These are phyloP conservation scores for Oenanthe melanoleuca DNA, from an alignment of 2,113 vertebrate genomes.

Conservation along the genomic window DNA sequence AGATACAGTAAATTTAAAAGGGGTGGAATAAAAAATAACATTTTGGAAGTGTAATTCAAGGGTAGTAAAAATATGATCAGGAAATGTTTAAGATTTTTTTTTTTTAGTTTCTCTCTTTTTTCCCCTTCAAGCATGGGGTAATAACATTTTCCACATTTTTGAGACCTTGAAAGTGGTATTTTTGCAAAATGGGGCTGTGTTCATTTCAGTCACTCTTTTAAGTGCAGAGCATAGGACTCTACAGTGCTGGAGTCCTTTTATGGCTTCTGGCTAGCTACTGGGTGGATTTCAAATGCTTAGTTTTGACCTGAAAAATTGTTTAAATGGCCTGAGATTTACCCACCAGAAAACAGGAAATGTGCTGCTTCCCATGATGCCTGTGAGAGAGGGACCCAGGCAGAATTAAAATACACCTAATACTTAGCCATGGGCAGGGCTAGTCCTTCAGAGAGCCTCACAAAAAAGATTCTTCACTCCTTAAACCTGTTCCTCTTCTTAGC, in stretches of 20 bases:
- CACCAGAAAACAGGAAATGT: not conserved
- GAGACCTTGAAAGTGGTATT: slow-evolving; percentile 10
- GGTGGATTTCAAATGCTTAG: not conserved
- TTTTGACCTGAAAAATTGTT: slow-evolving; percentile 25
- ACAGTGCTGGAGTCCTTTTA: not conserved
- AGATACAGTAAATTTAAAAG: not conserved
- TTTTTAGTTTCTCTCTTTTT: not conserved
- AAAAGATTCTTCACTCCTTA: not conserved
- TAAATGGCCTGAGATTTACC: not conserved
- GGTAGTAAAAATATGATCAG: slow-evolving; percentile 7
- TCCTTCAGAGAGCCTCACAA: not conserved
- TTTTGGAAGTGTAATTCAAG: not conserved
- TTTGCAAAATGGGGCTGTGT: slow-evolving; percentile 27
- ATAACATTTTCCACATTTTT: not conserved
- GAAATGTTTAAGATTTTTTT: not conserved
- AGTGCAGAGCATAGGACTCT: not conserved
- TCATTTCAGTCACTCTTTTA: not conserved
- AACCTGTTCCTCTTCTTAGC: not conserved
- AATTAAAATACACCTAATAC: not conserved
- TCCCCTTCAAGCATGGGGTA: not conserved
- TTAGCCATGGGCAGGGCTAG: not conserved
- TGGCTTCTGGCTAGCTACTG: slow-evolving; percentile 16
- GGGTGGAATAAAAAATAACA: not conserved
- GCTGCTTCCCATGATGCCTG: not conserved
- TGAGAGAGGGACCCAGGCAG: not conserved